These are phyloP conservation scores for Hermodice carunculata DNA, from an alignment of 2,888 invertebrate species.

Conservation along the genomic window DNA sequence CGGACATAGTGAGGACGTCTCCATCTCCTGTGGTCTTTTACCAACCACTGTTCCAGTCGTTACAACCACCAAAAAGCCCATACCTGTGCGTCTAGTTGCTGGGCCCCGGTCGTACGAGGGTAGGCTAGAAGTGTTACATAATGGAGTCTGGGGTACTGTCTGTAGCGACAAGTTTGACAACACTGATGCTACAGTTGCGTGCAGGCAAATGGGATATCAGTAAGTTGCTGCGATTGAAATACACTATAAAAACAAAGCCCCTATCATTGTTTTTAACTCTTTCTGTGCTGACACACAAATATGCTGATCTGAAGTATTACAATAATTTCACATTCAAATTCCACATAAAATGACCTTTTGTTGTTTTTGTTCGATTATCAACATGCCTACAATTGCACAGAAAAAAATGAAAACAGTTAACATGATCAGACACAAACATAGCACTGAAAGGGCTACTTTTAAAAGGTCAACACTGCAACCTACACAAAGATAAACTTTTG, in stretches of 20 bases:
- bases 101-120: not conserved
- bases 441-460: too few species aligned
- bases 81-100: not conserved
- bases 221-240: too few species aligned
- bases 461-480: too few species aligned
- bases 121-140: not conserved
- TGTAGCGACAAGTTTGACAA: slow-evolving; percentile 12
- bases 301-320: not conserved
- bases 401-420: too few species aligned
- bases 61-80: too few species aligned
- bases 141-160: not conserved
- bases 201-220: slow-evolving; percentile 13
- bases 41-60: too few species aligned
- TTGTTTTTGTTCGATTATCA: not conserved
- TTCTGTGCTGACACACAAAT: too few species aligned
- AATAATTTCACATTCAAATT: not conserved
- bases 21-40: slow-evolving; percentile 3
- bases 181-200: slow-evolving; percentile 3
- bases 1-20: not conserved
- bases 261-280: not conserved
- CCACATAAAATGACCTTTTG: not conserved
- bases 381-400: too few species aligned
- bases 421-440: too few species aligned
- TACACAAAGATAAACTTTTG: too few species aligned
- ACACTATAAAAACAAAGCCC: not conserved